phyloP scores from a whole-genome alignment of 1,140 invertebrate species.

The Homarus americanus region DNA sequence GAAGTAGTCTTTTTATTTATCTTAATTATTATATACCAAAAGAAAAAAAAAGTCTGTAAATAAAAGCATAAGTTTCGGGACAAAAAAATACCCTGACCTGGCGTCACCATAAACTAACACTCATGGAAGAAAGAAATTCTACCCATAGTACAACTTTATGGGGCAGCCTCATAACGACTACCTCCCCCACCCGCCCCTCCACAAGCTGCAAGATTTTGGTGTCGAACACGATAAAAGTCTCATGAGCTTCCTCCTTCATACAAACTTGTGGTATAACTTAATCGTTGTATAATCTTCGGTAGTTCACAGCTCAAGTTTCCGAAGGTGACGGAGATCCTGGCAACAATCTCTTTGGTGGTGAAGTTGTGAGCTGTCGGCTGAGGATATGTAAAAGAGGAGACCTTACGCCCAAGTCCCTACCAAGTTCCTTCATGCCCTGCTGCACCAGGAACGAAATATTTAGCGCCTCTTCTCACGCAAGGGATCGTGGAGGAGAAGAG shows the following conservation, averaged over 20 bases:
- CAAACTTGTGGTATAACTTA: constrained; percentile 15
- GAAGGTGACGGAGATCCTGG: not conserved
- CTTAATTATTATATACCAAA: too few species aligned
- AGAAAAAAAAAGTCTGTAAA: too few species aligned
- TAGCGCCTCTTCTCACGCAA: constrained; percentile 21
- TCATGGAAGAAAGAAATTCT: too few species aligned
- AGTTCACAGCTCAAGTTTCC: not conserved
- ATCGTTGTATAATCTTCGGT: constrained; percentile 12
- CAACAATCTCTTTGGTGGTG: not conserved
- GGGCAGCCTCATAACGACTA: too few species aligned
- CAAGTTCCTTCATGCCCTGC: not conserved
- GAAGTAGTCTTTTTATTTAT: too few species aligned
- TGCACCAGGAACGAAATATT: constrained; percentile 21
- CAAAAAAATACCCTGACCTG: too few species aligned
- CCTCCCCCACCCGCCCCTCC: not conserved
- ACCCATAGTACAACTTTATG: too few species aligned
- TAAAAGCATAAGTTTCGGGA: too few species aligned
- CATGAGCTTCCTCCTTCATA: not conserved
- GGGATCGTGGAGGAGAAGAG: not conserved
- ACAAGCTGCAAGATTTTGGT: not conserved
- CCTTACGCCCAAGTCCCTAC: not conserved
- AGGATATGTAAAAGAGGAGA: not conserved
- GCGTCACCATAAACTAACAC: too few species aligned
- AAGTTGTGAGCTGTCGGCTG: not conserved
- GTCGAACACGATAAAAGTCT: not conserved